Evolutionary conservation across 2,888 invertebrate genomes (phyloP), one percentile per base, ranked within the genome.

Genomic region (Nudaria mundana): DNA sequence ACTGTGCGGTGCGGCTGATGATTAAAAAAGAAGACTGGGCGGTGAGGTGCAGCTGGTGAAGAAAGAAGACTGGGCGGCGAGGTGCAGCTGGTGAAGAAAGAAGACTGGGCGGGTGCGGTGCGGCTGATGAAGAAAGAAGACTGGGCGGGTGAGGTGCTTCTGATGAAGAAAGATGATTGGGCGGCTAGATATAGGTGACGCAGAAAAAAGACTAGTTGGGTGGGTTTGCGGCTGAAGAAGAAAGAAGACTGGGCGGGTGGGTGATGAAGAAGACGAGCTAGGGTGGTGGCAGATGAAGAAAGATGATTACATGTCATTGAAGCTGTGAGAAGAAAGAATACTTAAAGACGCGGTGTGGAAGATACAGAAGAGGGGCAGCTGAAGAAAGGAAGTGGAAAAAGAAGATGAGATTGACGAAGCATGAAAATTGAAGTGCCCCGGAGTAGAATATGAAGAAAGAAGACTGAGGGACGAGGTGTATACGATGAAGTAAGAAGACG

Each of bases 311-410:
- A 26, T 20, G 29, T n/a, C n/a, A 20, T 25, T 8, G 34, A 30
- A 20, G 30, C 6, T 20, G 8, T 13, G 23, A 35, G 22, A 50
- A 48, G 40, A 38, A 11, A 5, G 42, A 25, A 15, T 24, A 37
- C 24, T 16, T 26, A 16, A 12, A 5, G 26, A 34, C 26, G 34
- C 16, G 34, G 18, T 3, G 33, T 13, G 3, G 34, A 26, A 18
- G 26, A 18, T 6, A 12, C 30, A 32, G 23, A 33, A 6, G 26
- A 26, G 18, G 26, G 34, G 26, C 34, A 3, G 26, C 25, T 12
- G 34, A 18, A 13, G 26, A 2, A 18, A 5, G 1, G 12, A 16
- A 26, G 26, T 18, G 18, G 5, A 18, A 5, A 18, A 26, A 3
- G 36, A 26, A 36, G 35, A 29, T 22, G 10, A 34, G 26, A 34